Evolutionary conservation across 2,888 invertebrate genomes (phyloP).

Genomic region (Calameuta pallipes): DNA sequence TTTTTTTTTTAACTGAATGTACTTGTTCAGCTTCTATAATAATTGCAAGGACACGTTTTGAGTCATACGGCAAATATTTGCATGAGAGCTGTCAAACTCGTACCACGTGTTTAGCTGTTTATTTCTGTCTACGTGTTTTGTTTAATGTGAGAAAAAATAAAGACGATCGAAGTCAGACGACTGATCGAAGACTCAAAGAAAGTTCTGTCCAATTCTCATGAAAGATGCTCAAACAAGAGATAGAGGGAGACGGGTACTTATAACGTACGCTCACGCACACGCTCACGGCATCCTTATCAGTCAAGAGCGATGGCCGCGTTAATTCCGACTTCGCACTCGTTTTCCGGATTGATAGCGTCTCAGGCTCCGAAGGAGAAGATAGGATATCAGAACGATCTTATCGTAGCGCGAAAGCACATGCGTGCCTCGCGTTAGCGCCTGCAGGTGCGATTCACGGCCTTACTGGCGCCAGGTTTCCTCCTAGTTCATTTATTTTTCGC

Average conservation of each 20-base stretch:
- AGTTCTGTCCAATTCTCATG: not conserved
- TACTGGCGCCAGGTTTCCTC: not conserved
- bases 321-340: not conserved
- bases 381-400: not conserved
- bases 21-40: not conserved
- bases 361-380: not conserved
- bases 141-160: too few relatives aligned
- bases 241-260: not conserved
- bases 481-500: not conserved
- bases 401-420: not conserved
- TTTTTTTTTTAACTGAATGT: not conserved
- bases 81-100: not conserved
- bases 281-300: not conserved
- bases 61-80: not conserved
- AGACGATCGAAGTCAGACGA: not conserved
- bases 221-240: not conserved
- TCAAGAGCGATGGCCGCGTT: not conserved
- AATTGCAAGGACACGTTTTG: not conserved
- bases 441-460: not conserved
- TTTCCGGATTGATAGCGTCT: not conserved
- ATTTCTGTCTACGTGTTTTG: too few relatives aligned
- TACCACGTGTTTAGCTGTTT: not conserved
- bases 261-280: not conserved
- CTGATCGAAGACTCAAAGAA: not conserved
- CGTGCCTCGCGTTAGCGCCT: not conserved